Evolutionary conservation across 2,797 vertebrate genomes (phyloP), one percentile per base, ranked within the genome.

Genomic region (Aldrovandia affinis): DNA sequence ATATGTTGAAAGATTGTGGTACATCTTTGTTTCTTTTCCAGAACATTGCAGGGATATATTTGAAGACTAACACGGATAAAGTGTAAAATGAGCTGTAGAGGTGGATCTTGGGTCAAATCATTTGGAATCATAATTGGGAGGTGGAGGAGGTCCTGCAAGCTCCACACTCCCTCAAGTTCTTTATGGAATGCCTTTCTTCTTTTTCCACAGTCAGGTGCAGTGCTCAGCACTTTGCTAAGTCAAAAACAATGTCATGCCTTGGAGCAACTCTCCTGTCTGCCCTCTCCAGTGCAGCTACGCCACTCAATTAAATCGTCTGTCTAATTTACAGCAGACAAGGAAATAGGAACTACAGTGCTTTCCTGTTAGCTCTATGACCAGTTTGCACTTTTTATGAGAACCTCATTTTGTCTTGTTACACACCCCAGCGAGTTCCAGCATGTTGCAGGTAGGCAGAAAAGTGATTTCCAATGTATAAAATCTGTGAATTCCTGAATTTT

Each of bases 171-270:
- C 78, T 80, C 50, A 47, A 87, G 88, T 90, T 93, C 88, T 90
- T 93, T 89, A 90, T 90, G 90, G 92, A 91, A 85, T 85, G 89
- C 90, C 87, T 85, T 89, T 92, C 92, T 93, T 90, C 91, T 93
- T 90, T n/a, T 92, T 94, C 92, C 92, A 91, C 84, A 91, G 90
- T 90, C 91, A 89, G 91, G 89, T 94, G 93, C 92, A 90, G 91
- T 94, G 93, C 91, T 94, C 93, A 94, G 92, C 93, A 93, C 90
- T 95, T 94, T 93, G 92, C 92, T 91, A 91, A 93, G 93, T 93
- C 90, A 93, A 94, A 94, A 93, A 94, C 91, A 92, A 93, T 89
- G 92, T 95, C 91, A 93, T 93, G 91, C 92, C 93, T 90, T 20
- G 82, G 85, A 94, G 93, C 91, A 77, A 84, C 88, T 78, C 81